A percentile compares a stretch with the other conserved stretches of the same genome.
Conservation (phyloP, 2,797 vertebrate species). For the Perodicticus potto region DNA sequence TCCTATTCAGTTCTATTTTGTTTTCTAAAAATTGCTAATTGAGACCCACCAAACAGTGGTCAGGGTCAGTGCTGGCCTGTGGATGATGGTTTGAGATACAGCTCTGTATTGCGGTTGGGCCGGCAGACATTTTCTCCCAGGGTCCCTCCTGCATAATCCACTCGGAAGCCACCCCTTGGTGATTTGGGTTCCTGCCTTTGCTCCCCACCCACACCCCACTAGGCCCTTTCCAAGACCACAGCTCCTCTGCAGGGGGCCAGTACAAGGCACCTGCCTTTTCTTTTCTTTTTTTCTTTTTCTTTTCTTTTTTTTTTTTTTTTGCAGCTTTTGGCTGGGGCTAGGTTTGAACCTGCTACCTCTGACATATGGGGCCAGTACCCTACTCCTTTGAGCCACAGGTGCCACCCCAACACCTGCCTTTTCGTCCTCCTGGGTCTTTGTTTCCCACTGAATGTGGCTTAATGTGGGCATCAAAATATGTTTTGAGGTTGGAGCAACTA, state of each 20-base stretch:
- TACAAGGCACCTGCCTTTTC: not conserved
- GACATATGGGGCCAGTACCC: too few relatives aligned
- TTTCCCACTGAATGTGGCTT: not conserved
- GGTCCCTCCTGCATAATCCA: not conserved
- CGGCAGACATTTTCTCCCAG: not conserved
- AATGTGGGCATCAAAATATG: not conserved
- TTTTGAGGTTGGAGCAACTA: not conserved
- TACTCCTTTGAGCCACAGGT: too few relatives aligned
- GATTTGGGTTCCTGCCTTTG: not conserved
- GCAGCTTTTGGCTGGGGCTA: too few relatives aligned
- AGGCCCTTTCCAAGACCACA: too few relatives aligned
- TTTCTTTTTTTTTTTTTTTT: too few relatives aligned
- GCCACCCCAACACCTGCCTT: too few relatives aligned
- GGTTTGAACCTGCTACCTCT: too few relatives aligned
- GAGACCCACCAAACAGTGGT: not conserved
- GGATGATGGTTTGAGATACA: not conserved
- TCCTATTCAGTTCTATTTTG: not conserved
- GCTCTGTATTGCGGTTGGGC: not conserved
- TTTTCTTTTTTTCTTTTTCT: too few relatives aligned
- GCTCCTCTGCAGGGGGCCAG: too few relatives aligned
- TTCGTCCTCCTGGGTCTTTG: not conserved
- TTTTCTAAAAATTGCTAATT: not conserved
- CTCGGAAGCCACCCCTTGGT: too few relatives aligned
- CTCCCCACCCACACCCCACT: too few relatives aligned
- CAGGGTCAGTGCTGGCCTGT: not conserved